Evolutionary conservation across 2,888 invertebrate species (phyloP).

Genomic region (Hirudinaria manillensis): DNA sequence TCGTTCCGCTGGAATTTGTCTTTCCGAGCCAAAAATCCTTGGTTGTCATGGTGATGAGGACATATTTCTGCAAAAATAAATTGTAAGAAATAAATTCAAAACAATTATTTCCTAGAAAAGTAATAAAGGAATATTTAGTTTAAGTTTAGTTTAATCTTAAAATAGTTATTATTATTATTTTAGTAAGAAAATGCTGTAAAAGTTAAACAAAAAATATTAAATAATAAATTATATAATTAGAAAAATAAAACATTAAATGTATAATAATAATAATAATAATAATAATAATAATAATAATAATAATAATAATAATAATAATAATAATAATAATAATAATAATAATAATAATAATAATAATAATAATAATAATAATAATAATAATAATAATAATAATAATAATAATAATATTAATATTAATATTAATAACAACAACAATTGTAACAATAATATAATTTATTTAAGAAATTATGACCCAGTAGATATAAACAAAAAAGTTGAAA

Average conservation of each 20-base stretch:
- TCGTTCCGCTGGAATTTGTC: slow-evolving; percentile 1
- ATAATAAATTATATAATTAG: neutral
- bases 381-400: slow-evolving; percentile 1
- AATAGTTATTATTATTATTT: neutral
- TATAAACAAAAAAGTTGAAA: too few species aligned
- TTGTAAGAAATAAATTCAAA: neutral
- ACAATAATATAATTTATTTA: neutral
- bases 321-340: neutral
- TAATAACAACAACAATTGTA: neutral
- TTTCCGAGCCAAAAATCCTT: too few species aligned
- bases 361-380: neutral
- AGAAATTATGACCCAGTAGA: too few species aligned
- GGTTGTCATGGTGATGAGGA: too few species aligned
- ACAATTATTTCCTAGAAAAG: neutral
- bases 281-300: neutral
- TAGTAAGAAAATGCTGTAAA: neutral
- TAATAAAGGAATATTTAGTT: neutral
- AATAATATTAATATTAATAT: neutral
- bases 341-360: neutral
- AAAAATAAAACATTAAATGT: too few species aligned
- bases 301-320: neutral
- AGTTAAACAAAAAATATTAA: neutral
- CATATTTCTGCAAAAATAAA: too few species aligned
- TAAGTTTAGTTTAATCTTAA: neutral
- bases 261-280: neutral